Evolutionary conservation across 2,797 vertebrate species (phyloP).

Genomic region (Neosalanx taihuensis): DNA sequence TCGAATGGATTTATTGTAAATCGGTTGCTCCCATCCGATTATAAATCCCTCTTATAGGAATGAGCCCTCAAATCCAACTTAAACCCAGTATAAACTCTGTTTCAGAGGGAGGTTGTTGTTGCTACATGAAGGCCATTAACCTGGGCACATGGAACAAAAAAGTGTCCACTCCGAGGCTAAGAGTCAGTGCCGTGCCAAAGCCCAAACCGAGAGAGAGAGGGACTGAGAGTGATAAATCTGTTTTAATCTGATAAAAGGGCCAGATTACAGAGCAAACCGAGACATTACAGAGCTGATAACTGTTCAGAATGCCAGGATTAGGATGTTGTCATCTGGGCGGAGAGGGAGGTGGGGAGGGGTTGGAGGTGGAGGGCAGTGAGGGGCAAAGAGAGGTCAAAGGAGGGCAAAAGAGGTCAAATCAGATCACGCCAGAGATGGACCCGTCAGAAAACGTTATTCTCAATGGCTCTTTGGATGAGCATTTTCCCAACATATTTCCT

Average conservation of each 20-base stretch:
- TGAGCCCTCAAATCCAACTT: constrained; percentile 37
- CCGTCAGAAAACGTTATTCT: no score
- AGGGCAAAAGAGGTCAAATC: no score
- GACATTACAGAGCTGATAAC: constrained; percentile 48
- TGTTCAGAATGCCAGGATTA: constrained; percentile 49
- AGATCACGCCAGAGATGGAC: no score
- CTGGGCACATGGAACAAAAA: constrained; percentile 30
- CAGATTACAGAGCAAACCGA: constrained; percentile 57
- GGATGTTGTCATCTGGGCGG: constrained; percentile 44
- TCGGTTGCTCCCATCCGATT: constrained; percentile 29
- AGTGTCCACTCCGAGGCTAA: constrained; percentile 16
- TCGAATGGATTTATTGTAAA: constrained; percentile 13
- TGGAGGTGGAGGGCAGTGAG: constrained; percentile 7
- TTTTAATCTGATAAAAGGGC: constrained; percentile 66
- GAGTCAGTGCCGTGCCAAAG: constrained; percentile 28
- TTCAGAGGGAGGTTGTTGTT: constrained; percentile 15
- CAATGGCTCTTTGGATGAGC: no score
- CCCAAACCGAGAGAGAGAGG: constrained; percentile 20
- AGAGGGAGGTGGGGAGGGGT: constrained; percentile 14
- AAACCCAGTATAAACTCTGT: constrained; percentile 32
- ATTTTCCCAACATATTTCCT: no score
- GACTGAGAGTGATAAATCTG: constrained; percentile 38
- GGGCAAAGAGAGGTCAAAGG: neutral
- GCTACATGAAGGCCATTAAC: constrained; percentile 23
- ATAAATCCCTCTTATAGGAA: constrained; percentile 39